phyloP scores from a whole-genome alignment of 2,113 vertebrate species.

The Petromus typicus region DNA sequence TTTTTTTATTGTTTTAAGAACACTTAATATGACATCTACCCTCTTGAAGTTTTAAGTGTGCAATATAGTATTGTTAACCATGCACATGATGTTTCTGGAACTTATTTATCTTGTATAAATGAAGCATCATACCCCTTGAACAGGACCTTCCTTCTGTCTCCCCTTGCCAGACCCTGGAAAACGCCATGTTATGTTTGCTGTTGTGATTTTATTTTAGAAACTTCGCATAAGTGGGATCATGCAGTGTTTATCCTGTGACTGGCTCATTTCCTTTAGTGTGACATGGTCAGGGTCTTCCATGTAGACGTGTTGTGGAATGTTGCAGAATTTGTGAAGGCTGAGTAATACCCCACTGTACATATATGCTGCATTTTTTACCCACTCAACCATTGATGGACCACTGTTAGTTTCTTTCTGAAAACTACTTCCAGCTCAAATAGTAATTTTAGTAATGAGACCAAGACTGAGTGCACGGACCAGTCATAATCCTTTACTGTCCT shows the following conservation, averaged over 20 bases:
- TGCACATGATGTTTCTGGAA: neutral
- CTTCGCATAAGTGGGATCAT: neutral
- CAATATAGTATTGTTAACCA: neutral
- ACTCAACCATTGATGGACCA: neutral
- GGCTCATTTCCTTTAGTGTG: neutral
- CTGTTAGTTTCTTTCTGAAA: neutral
- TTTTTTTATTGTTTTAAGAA: neutral
- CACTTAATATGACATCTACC: neutral
- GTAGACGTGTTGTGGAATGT: too few relatives aligned
- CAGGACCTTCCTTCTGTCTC: neutral
- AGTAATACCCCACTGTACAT: neutral
- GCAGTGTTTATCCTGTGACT: neutral
- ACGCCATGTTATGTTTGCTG: neutral
- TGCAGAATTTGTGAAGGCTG: neutral
- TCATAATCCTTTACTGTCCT: conserved; percentile 5
- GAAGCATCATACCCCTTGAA: neutral
- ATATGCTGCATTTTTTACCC: neutral
- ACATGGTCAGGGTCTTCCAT: neutral
- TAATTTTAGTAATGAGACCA: neutral
- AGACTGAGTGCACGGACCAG: neutral
- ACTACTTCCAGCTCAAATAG: neutral
- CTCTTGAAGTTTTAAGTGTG: neutral
- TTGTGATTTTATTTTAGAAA: neutral
- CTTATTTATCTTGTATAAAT: neutral
- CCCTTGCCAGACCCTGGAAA: neutral